phyloP scores from a whole-genome alignment of 2,888 invertebrate species.

The Junonia oenone region DNA sequence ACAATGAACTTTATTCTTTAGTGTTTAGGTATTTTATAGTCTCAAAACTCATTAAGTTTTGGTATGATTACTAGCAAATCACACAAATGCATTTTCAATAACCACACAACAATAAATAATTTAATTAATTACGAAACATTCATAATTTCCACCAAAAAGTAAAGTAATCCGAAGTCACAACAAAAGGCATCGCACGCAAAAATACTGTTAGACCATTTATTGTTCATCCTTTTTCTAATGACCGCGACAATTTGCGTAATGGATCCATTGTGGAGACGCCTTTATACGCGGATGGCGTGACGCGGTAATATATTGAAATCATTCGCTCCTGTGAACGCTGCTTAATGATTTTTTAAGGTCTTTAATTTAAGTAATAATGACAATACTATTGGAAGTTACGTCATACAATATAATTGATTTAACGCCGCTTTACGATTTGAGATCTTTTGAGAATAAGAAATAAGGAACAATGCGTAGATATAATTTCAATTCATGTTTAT shows the following conservation, averaged over 20 bases:
- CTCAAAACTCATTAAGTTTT: too few relatives aligned
- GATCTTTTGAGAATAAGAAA: too few relatives aligned
- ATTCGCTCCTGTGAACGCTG: slow-evolving; percentile 48
- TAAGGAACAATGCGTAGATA: too few relatives aligned
- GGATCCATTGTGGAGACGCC: slow-evolving; percentile 62
- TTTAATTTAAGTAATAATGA: too few relatives aligned
- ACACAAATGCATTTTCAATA: too few relatives aligned
- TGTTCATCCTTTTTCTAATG: slow-evolving; percentile 43
- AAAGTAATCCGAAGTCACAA: slow-evolving; percentile 38
- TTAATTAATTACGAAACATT: slow-evolving; percentile 2
- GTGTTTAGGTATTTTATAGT: too few relatives aligned
- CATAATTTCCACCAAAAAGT: slow-evolving; percentile 31
- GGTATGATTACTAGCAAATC: too few relatives aligned
- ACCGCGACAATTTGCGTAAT: slow-evolving; percentile 72
- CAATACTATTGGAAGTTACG: too few relatives aligned
- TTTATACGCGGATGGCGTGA: slow-evolving; percentile 70
- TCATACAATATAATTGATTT: too few relatives aligned
- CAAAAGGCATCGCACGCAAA: slow-evolving; percentile 59
- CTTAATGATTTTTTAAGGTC: slow-evolving; percentile 45
- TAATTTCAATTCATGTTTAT: too few relatives aligned
- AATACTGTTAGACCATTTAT: slow-evolving; percentile 54
- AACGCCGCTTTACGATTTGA: too few relatives aligned
- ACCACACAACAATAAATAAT: neutral
- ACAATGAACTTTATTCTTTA: too few relatives aligned
- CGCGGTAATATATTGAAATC: slow-evolving; percentile 46